Conservation (phyloP, 2,888 invertebrate species). For the Julus scanicus region DNA sequence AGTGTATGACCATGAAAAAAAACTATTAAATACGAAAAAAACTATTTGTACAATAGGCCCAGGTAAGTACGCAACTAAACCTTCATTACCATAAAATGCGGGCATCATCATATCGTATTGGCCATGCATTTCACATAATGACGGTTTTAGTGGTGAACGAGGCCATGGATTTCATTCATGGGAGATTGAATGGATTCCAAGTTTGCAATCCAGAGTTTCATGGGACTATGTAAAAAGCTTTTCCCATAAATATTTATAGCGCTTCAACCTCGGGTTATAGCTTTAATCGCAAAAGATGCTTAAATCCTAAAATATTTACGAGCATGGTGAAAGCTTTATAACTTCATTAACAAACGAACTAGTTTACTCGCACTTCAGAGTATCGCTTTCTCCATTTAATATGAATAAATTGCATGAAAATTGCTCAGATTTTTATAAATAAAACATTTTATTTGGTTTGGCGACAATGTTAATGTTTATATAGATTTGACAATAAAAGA, state of each 20-base stretch:
- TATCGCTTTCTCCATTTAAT: background rate
- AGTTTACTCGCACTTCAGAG: background rate
- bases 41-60: background rate
- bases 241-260: conserved; percentile 51
- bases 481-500: background rate
- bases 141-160: conserved; percentile 17
- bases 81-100: conserved; percentile 11
- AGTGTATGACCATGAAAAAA: background rate
- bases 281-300: conserved; percentile 49
- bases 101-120: background rate
- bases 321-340: conserved; percentile 47
- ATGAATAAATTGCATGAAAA: background rate
- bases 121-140: background rate
- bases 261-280: conserved; percentile 47
- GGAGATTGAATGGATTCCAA: background rate
- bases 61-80: background rate
- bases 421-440: background rate
- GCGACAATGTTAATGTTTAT: background rate
- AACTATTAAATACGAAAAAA: background rate
- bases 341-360: conserved; percentile 46
- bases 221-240: conserved; percentile 10
- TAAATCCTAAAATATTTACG: conserved; percentile 49
- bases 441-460: background rate
- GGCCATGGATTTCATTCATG: conserved; percentile 24
- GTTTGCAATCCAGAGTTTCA: background rate